Percentiles rank a stretch among this genome's conserved stretches.
Conservation (phyloP, 2,113 vertebrate genomes). For the Ranitomeya imitator region DNA sequence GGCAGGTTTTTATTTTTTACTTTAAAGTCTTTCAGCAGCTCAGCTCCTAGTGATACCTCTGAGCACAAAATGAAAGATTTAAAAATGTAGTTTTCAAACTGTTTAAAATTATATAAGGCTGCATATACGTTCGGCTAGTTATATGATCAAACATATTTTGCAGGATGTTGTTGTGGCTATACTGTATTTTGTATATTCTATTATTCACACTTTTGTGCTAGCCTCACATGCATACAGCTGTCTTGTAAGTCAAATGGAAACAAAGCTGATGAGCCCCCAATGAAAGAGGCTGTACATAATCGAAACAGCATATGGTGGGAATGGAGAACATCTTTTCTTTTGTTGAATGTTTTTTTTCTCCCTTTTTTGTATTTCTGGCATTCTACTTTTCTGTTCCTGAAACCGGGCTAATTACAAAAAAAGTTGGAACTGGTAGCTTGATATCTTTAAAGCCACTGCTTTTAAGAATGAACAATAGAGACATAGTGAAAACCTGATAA, state of each 20-base stretch:
- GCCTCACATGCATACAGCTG: slow-evolving; percentile 61
- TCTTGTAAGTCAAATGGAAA: slow-evolving; percentile 65
- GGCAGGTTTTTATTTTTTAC: too few species aligned
- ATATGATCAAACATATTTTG: slow-evolving; percentile 5
- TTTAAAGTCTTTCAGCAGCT: too few species aligned
- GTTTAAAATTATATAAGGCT: too few species aligned
- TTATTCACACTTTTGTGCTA: slow-evolving; percentile 45
- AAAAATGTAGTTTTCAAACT: too few species aligned
- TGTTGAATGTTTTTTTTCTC: slow-evolving; percentile 70
- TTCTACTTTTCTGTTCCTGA: slow-evolving; percentile 79
- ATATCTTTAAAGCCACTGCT: slow-evolving; percentile 81
- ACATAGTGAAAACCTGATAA: slow-evolving; percentile 73
- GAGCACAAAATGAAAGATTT: too few species aligned
- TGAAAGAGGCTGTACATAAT: slow-evolving; percentile 69
- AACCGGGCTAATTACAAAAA: slow-evolving; percentile 83
- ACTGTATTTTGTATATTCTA: slow-evolving; percentile 50
- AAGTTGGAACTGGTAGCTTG: slow-evolving; percentile 79
- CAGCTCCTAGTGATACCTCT: too few species aligned
- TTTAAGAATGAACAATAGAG: slow-evolving; percentile 81
- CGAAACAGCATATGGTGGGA: slow-evolving; percentile 72
- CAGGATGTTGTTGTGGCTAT: slow-evolving; percentile 38
- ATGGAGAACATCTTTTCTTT: slow-evolving; percentile 76
- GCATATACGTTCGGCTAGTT: neutral
- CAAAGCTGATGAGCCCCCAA: slow-evolving; percentile 70
- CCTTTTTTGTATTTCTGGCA: slow-evolving; percentile 74